Evolutionary conservation across 2,797 vertebrate species (phyloP).

Genomic region (Leuciscus waleckii): DNA sequence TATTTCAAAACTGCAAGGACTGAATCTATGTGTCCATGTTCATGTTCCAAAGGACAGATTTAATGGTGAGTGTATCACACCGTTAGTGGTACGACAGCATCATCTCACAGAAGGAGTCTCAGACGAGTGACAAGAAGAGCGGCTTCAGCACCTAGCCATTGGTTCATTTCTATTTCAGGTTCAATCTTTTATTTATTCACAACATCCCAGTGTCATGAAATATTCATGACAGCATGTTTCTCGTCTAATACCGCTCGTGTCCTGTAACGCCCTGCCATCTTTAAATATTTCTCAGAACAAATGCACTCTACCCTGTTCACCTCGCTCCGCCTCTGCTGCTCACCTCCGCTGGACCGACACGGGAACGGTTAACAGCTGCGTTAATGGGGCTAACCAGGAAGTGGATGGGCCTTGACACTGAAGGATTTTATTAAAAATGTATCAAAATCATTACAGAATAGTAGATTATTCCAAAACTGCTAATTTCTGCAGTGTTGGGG

Average conservation of each 20-base stretch:
- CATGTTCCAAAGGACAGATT: background rate
- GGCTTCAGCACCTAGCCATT: constrained; percentile 38
- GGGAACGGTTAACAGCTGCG: background rate
- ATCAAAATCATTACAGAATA: background rate
- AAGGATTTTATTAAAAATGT: background rate
- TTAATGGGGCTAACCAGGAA: background rate
- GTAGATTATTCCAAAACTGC: background rate
- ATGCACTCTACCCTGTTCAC: constrained; percentile 32
- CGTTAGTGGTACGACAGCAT: background rate
- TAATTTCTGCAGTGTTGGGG: background rate
- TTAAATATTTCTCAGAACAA: constrained; percentile 65
- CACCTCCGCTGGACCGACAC: constrained; percentile 14
- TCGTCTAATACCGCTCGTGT: constrained; percentile 54
- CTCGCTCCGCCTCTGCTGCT: constrained; percentile 1
- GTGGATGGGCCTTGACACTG: background rate
- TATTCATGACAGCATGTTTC: constrained; percentile 51
- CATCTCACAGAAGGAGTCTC: constrained; percentile 12
- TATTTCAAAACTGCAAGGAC: background rate
- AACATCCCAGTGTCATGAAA: constrained; percentile 59
- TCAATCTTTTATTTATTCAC: constrained; percentile 62
- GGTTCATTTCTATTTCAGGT: constrained; percentile 58
- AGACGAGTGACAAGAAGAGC: constrained; percentile 5
- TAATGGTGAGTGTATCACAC: background rate
- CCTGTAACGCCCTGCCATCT: constrained; percentile 50
- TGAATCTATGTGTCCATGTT: background rate